Evolutionary conservation across 2,888 invertebrate species (phyloP), one percentile per base, ranked within the genome.

Genomic region (Rosalia funebris): DNA sequence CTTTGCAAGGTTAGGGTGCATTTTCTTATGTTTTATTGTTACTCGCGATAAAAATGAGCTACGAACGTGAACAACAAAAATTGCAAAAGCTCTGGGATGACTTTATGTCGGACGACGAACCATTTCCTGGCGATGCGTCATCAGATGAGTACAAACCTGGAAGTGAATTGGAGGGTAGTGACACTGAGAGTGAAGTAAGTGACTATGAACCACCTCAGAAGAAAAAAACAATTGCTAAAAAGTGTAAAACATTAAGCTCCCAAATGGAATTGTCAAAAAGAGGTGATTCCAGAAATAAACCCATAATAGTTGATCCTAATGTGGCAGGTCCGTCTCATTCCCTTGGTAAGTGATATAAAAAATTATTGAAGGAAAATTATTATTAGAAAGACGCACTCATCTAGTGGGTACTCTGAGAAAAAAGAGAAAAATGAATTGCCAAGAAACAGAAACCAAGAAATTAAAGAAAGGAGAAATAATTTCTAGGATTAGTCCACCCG

Each of bases 31-130:
- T 37, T 5, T n/a, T 37, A 37, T 37, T 37, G n/a, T 37, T 37
- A 11, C 37, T 1, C 3, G 37, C 4, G 37, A 37, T 7, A 37
- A 37, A 37, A 37, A 37, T 37, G 37, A 16, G 41, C 12, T 41
- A 41, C 16, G 41, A 41, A 41, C 5, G 16, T 41, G 16, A 16
- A 3, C 41, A 41, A 16, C 5, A 42, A 17, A 9, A 42, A 9
- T 15, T 39, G 39, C 39, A 39, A 39, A 12, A 39, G 15, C 15
- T 39, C 14, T 39, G 39, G 39, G 39, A 39, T 39, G 15, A 15
- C 14, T 39, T 39, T 39, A 39, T 39, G 39, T 39, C 39, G 5
- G 39, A 39, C 39, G 39, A 39, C 39, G 39, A 39, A 39, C 39
- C 39, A 39, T 14, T 39, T 39, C 39, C 39, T 39, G 39, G 39